Evolutionary conservation across 1,140 invertebrate species (phyloP).

Genomic region (Harpegnathos saltator): DNA sequence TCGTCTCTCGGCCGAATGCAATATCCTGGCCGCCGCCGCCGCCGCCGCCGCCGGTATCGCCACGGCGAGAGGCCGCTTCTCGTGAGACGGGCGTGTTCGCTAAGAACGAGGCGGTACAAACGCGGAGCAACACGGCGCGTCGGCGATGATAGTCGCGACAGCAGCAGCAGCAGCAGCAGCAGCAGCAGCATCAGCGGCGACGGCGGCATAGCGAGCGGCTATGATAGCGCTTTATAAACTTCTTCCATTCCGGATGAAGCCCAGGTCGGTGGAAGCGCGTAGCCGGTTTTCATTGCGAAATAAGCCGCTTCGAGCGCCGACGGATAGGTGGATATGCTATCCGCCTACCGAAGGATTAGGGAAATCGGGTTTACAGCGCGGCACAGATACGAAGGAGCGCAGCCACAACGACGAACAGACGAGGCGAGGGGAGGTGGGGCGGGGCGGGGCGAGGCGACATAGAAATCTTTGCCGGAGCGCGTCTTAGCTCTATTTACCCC

Average conservation of each 20-base stretch:
- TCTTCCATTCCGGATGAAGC: conserved; percentile 53
- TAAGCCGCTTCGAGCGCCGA: conserved; percentile 60
- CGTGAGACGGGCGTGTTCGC: conserved; percentile 38
- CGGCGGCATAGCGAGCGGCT: neutral
- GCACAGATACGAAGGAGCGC: conserved; percentile 37
- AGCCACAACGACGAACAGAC: no score
- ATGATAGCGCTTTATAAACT: conserved; percentile 60
- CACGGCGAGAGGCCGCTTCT: neutral
- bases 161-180: conserved; percentile 8
- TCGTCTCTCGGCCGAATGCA: conserved; percentile 69
- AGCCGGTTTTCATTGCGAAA: conserved; percentile 71
- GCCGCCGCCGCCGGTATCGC: conserved; percentile 35
- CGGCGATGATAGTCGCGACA: conserved; percentile 12
- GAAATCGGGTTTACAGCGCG: conserved; percentile 66
- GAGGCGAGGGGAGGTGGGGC: neutral
- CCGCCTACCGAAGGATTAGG: conserved; percentile 70
- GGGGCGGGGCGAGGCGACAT: conserved; percentile 7
- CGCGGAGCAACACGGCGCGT: conserved; percentile 24
- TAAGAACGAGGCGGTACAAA: conserved; percentile 36
- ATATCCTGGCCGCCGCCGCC: conserved; percentile 64
- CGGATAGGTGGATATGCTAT: conserved; percentile 62
- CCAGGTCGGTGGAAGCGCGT: conserved; percentile 7
- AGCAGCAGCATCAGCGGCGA: no score
- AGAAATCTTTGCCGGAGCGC: conserved; percentile 66
- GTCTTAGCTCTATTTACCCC: conserved; percentile 67